These are phyloP conservation scores for Phymatocera aterrima DNA, from an alignment of 2,888 invertebrate genomes.

Conservation along the genomic window DNA sequence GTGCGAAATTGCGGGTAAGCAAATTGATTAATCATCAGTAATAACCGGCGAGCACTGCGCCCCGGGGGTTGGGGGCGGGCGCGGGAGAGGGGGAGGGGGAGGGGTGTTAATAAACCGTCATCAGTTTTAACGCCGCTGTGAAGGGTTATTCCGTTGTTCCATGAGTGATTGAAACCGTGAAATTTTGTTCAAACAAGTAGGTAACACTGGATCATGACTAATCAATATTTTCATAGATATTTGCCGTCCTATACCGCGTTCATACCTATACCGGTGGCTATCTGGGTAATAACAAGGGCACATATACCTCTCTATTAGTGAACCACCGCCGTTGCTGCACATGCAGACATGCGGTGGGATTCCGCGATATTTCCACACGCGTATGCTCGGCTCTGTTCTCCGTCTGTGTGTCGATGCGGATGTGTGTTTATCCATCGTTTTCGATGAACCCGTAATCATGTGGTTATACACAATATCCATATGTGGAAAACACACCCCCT, in stretches of 20 bases:
- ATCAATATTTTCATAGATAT: constrained; percentile 36
- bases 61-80: not conserved
- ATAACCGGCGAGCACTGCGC: too few relatives aligned
- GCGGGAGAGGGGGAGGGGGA: not conserved
- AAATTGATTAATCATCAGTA: too few relatives aligned
- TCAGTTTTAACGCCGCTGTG: not conserved
- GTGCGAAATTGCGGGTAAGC: too few relatives aligned
- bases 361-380: not conserved
- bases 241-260: not conserved
- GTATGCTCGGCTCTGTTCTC: too few relatives aligned
- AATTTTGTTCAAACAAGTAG: constrained; percentile 21
- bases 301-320: constrained; percentile 2
- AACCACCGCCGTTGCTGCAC: not conserved
- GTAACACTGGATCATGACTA: constrained; percentile 4
- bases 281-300: constrained; percentile 27
- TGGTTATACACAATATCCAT: constrained; percentile 5
- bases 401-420: too few relatives aligned
- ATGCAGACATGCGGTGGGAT: not conserved
- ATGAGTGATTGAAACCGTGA: not conserved
- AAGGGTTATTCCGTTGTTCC: not conserved
- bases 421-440: not conserved
- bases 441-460: constrained; percentile 31
- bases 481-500: not conserved
- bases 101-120: not conserved
- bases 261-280: too few relatives aligned